These are phyloP conservation scores for Parotia lawesii DNA, from an alignment of 2,113 vertebrate genomes.

Conservation along the genomic window DNA sequence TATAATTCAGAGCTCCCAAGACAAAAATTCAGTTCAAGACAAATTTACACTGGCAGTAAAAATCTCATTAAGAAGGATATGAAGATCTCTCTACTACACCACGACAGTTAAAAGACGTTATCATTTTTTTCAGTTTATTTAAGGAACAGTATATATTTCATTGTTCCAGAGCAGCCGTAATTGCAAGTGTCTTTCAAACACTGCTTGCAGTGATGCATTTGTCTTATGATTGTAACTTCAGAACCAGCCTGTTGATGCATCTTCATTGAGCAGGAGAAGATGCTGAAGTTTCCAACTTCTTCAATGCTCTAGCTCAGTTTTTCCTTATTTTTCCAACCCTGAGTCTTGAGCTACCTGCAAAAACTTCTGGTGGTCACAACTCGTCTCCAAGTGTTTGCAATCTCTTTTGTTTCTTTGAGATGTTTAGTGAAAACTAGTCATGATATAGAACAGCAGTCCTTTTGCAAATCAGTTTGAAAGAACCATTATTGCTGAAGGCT, in stretches of 20 bases:
- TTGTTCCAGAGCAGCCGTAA: conserved; percentile 58
- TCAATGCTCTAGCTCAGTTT: background rate
- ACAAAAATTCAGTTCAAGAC: conserved; percentile 75
- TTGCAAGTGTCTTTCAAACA: conserved; percentile 49
- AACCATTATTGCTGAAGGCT: background rate
- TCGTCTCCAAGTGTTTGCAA: background rate
- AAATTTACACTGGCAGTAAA: conserved; percentile 74
- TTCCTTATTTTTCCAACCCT: background rate
- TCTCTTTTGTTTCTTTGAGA: background rate
- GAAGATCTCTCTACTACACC: conserved; percentile 61
- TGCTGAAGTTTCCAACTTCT: background rate
- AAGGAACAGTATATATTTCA: conserved; percentile 66
- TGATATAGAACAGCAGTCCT: background rate
- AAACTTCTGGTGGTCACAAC: background rate
- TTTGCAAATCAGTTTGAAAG: conserved; percentile 23
- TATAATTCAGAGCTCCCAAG: conserved; percentile 75
- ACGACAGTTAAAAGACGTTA: conserved; percentile 60
- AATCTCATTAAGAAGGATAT: conserved; percentile 74
- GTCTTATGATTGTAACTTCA: conserved; percentile 9
- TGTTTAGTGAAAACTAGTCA: background rate
- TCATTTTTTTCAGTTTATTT: conserved; percentile 68
- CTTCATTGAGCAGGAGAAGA: background rate
- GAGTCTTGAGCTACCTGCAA: background rate
- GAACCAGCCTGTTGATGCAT: conserved; percentile 12
- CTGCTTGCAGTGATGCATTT: conserved; percentile 12